A percentile compares a stretch with the other conserved stretches of the same genome.
Evolutionary conservation across 2,888 invertebrate genomes (phyloP).

Genomic region (Notodonta dromedarius): DNA sequence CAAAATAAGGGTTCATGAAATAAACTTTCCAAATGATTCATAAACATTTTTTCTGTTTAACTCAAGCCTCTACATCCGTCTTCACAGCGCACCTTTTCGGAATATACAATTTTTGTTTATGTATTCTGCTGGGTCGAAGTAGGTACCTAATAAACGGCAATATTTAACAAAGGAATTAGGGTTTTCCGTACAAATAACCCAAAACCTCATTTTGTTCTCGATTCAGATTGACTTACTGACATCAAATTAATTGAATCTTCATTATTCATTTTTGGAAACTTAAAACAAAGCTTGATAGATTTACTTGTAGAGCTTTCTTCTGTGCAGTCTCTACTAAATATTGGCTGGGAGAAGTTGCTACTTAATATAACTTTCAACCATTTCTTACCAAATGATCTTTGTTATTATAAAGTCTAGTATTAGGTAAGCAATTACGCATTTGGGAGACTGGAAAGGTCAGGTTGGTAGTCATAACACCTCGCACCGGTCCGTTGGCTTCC

Average conservation of each 20-base stretch:
- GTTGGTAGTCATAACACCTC: slow-evolving; percentile 15
- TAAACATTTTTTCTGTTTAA: slow-evolving; percentile 18
- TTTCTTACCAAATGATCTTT: too few species aligned
- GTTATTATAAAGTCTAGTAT: background rate
- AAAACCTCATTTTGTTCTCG: background rate
- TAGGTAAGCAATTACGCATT: slow-evolving; percentile 4
- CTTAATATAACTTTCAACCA: too few species aligned
- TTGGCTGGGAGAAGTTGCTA: too few species aligned
- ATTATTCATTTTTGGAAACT: too few species aligned
- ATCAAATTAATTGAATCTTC: too few species aligned
- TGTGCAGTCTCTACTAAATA: too few species aligned
- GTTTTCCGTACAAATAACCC: background rate
- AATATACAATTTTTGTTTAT: background rate
- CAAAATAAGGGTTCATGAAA: background rate
- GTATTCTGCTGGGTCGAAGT: background rate
- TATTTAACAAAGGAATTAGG: background rate
- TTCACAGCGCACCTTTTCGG: background rate
- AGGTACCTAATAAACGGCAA: background rate
- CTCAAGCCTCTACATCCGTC: slow-evolving; percentile 20
- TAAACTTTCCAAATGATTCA: slow-evolving; percentile 23
- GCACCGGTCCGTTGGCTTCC: slow-evolving; percentile 16
- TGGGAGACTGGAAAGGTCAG: slow-evolving; percentile 15
- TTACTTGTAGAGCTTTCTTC: too few species aligned
- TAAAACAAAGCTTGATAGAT: too few species aligned
- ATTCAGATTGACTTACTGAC: too few species aligned